Evolutionary conservation across 1,140 invertebrate genomes (phyloP).

Genomic region (Drosophila obscura): DNA sequence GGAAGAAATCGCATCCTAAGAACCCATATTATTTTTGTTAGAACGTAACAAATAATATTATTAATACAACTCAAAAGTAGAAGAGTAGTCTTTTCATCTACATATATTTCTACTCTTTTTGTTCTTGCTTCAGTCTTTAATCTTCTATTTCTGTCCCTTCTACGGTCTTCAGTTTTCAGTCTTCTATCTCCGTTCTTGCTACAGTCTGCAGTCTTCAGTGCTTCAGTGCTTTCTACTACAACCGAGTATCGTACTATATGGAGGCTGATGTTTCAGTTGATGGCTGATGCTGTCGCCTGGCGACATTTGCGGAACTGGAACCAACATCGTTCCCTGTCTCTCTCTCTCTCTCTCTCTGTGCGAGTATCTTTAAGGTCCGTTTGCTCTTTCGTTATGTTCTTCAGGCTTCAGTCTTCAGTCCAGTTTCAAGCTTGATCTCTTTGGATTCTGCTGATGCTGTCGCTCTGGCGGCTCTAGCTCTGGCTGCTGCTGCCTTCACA

Average conservation of each 20-base stretch:
- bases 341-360: slow-evolving; percentile 9
- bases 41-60: slow-evolving; percentile 36
- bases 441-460: slow-evolving; percentile 15
- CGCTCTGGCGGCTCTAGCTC: slow-evolving; percentile 11
- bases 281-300: slow-evolving; percentile 70
- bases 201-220: slow-evolving; percentile 7
- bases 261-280: slow-evolving; percentile 47
- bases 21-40: neutral
- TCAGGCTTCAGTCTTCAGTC: slow-evolving; percentile 41
- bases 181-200: neutral
- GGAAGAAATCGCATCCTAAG: neutral
- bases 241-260: slow-evolving; percentile 22
- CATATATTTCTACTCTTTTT: slow-evolving; percentile 83
- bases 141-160: slow-evolving; percentile 9
- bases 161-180: neutral
- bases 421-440: slow-evolving; percentile 36
- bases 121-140: neutral
- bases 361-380: slow-evolving; percentile 18
- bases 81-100: slow-evolving; percentile 24
- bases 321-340: slow-evolving; percentile 43
- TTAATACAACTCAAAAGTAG: slow-evolving; percentile 32
- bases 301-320: slow-evolving; percentile 79
- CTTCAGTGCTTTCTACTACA: slow-evolving; percentile 30
- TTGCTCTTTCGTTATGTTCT: slow-evolving; percentile 47
- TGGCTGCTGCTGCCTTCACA: slow-evolving; percentile 14